Percentiles rank a stretch among this genome's conserved stretches.
Conservation (phyloP, 2,113 vertebrate genomes). For the Malurus elegans region DNA sequence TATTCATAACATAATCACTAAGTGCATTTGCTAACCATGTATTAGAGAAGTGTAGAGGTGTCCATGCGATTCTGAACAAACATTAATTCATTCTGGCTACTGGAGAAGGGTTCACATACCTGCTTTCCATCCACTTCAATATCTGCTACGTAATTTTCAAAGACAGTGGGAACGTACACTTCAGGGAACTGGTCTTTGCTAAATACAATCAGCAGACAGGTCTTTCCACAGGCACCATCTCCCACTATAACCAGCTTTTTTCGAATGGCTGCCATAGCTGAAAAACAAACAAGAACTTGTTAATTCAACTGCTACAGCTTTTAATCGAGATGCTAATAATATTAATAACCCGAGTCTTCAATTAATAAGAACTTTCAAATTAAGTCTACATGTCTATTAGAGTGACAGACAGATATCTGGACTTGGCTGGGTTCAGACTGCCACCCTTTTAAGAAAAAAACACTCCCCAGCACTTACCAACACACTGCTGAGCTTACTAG, state of each 20-base stretch:
- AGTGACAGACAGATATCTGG: neutral
- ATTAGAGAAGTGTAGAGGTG: neutral
- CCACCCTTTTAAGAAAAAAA: neutral
- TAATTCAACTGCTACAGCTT: neutral
- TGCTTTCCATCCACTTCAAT: slow-evolving; percentile 98
- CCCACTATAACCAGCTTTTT: slow-evolving; percentile 99
- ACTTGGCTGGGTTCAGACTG: neutral
- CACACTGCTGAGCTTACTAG: neutral
- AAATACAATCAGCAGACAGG: slow-evolving; percentile 97
- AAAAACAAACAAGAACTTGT: slow-evolving; percentile 3
- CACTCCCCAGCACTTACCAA: neutral
- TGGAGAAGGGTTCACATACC: slow-evolving; percentile 69
- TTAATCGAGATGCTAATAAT: neutral
- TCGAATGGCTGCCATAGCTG: slow-evolving; percentile 97
- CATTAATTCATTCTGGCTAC: neutral
- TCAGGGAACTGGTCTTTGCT: slow-evolving; percentile 99
- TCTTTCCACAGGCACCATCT: slow-evolving; percentile 98
- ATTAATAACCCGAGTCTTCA: neutral
- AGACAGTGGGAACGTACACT: slow-evolving; percentile 96
- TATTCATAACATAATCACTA: neutral
- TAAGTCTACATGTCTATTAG: neutral
- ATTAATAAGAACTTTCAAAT: neutral
- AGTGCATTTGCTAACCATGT: neutral
- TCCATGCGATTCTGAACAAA: neutral
- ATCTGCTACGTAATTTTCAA: slow-evolving; percentile 98